Percentiles rank a stretch among this genome's conserved stretches.
Evolutionary conservation across 2,797 vertebrate genomes (phyloP).

Genomic region (Myotis findleyi): DNA sequence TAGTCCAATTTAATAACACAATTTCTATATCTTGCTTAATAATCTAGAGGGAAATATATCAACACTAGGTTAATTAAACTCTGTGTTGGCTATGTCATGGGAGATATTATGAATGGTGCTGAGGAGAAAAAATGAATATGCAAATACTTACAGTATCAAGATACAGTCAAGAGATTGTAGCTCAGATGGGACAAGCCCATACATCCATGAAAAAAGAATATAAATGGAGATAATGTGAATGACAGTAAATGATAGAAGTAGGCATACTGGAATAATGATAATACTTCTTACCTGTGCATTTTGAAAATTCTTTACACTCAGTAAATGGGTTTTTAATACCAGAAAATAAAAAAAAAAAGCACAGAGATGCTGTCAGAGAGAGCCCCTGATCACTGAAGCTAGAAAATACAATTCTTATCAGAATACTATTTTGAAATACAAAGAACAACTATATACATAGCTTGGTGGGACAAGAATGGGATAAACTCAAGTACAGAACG

Average conservation of each 20-base stretch:
- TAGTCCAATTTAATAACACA: conserved; percentile 36
- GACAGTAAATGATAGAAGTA: conserved; percentile 53
- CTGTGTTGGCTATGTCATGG: not conserved
- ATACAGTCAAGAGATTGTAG: conserved; percentile 51
- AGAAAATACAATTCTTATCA: conserved; percentile 46
- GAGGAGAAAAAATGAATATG: conserved; percentile 59
- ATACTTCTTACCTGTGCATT: conserved; percentile 10
- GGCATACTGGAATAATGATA: conserved; percentile 20
- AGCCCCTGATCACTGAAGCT: conserved; percentile 46
- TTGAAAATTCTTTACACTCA: conserved; percentile 51
- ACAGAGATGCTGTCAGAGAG: conserved; percentile 53
- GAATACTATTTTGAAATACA: conserved; percentile 54
- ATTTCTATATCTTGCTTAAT: conserved; percentile 59
- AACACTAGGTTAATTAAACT: conserved; percentile 66
- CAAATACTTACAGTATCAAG: conserved; percentile 41
- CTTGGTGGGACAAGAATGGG: not conserved
- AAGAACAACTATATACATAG: conserved; percentile 15
- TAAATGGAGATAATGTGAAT: conserved; percentile 67
- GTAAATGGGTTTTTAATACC: conserved; percentile 55
- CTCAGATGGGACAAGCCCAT: conserved; percentile 46
- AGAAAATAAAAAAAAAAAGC: conserved; percentile 31
- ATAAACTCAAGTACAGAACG: conserved; percentile 25
- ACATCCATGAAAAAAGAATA: conserved; percentile 54
- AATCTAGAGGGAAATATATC: conserved; percentile 52
- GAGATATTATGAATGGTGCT: conserved; percentile 42